Percentiles rank a stretch among this genome's conserved stretches.
Evolutionary conservation across 2,797 vertebrate species (phyloP).

Genomic region (Channallabes apus): DNA sequence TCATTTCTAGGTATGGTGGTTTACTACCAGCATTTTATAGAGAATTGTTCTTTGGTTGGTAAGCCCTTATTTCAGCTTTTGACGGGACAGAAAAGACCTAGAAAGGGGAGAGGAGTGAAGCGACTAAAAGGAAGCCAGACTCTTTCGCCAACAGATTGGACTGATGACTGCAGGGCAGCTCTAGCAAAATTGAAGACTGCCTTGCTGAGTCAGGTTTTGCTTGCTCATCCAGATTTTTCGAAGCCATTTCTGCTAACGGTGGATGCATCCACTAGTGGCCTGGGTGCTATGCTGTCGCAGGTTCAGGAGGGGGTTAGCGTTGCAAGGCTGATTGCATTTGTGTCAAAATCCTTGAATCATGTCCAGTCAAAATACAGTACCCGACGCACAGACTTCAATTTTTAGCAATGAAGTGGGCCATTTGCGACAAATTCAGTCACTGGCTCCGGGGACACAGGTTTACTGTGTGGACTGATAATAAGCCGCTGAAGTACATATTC

Average conservation of each 20-base stretch:
- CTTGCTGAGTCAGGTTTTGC: not conserved
- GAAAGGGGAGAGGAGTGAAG: too few relatives aligned
- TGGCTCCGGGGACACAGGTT: too few relatives aligned
- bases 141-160: not conserved
- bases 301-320: too few relatives aligned
- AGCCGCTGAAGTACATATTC: too few relatives aligned
- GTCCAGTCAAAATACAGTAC: too few relatives aligned
- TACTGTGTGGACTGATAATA: too few relatives aligned
- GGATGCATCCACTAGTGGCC: conserved; percentile 25
- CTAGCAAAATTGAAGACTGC: not conserved
- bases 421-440: too few relatives aligned
- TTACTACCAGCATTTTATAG: not conserved
- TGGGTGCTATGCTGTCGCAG: conserved; percentile 31
- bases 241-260: conserved; percentile 22
- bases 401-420: too few relatives aligned
- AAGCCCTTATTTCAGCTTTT: not conserved
- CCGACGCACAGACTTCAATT: too few relatives aligned
- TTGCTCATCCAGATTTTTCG: not conserved
- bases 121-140: not conserved
- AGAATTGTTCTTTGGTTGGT: not conserved
- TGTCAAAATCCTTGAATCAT: too few relatives aligned
- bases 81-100: not conserved
- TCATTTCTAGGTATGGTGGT: not conserved
- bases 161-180: too few relatives aligned
- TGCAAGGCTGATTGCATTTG: too few relatives aligned